phyloP scores from a whole-genome alignment of 1,140 invertebrate genomes.

The Myzus persicae region DNA sequence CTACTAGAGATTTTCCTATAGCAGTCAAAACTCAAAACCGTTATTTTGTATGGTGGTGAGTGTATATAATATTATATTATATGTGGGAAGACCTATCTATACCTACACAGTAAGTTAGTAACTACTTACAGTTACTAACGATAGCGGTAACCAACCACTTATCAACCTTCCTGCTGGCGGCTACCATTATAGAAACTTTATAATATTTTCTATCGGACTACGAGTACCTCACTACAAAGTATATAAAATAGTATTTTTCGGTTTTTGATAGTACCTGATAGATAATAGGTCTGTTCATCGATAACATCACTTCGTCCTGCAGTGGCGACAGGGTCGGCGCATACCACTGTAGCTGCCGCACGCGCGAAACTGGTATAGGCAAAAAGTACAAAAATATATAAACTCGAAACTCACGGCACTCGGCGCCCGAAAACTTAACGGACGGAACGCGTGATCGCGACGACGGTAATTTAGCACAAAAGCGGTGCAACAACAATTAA shows the following conservation, averaged over 20 bases:
- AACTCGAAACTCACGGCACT: background rate
- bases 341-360: background rate
- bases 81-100: background rate
- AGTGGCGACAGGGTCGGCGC: conserved; percentile 26
- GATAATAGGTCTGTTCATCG: conserved; percentile 57
- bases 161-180: too few relatives aligned
- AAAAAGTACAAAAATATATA: background rate
- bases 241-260: background rate
- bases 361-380: background rate
- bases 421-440: background rate
- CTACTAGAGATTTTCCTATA: background rate
- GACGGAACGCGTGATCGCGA: background rate
- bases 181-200: too few relatives aligned
- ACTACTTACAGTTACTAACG: too few relatives aligned
- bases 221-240: background rate
- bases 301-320: conserved; percentile 54
- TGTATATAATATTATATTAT: background rate
- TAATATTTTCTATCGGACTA: background rate
- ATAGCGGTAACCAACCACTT: too few relatives aligned
- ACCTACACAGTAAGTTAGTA: too few relatives aligned
- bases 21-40: too few relatives aligned
- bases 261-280: conserved; percentile 41
- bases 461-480: background rate
- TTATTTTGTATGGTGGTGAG: background rate
- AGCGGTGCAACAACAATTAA: background rate